Evolutionary conservation across 2,797 vertebrate genomes (phyloP).

Genomic region (Sebastes kiyomatsui): DNA sequence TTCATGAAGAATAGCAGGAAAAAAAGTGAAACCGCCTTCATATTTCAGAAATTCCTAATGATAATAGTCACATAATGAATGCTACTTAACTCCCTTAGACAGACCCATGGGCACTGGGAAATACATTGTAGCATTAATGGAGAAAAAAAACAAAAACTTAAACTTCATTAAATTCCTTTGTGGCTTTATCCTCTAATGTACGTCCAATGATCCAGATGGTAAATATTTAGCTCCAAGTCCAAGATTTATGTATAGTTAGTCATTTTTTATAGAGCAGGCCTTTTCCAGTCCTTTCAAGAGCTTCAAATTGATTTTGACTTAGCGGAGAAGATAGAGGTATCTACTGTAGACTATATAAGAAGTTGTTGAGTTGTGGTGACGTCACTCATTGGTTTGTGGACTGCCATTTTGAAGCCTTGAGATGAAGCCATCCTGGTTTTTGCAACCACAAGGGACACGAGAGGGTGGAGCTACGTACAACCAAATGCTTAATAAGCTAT

Average conservation of each 20-base stretch:
- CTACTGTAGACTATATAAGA: not conserved
- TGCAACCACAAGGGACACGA: too few species aligned
- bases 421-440: too few species aligned
- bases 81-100: not conserved
- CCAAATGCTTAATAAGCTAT: too few species aligned
- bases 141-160: not conserved
- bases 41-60: slow-evolving; percentile 1
- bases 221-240: not conserved
- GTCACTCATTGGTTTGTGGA: too few species aligned
- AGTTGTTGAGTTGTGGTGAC: too few species aligned
- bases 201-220: not conserved
- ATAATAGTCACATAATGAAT: slow-evolving; percentile 7
- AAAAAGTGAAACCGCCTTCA: not conserved
- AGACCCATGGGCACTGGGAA: not conserved
- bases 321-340: not conserved
- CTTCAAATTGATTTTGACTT: not conserved
- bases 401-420: too few species aligned
- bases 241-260: not conserved
- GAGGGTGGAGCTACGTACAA: too few species aligned
- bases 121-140: not conserved
- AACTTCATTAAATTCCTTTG: not conserved
- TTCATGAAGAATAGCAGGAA: not conserved
- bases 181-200: not conserved
- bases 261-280: not conserved
- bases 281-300: not conserved